Evolutionary conservation across 2,113 vertebrate genomes (phyloP), one percentile per base, ranked within the genome.

Genomic region (Lophura nycthemera): DNA sequence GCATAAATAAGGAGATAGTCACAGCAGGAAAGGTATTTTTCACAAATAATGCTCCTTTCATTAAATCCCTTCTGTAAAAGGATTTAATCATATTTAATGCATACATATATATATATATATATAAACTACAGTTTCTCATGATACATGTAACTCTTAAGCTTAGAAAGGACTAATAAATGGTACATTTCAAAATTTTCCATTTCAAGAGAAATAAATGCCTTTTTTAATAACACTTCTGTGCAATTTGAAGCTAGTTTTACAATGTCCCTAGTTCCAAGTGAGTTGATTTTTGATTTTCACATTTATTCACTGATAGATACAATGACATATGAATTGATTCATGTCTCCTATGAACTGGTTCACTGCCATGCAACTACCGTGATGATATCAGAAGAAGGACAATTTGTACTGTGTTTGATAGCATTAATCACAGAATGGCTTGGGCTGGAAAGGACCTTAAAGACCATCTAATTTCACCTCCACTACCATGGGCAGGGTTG

Each of bases 371-470:
- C 13, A 57, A 24, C 34, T 57, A 12, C 34, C 4, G 0, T 57
- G 38, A 38, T 0, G 0, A 32, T 15, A 2, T 11, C 27, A 66
- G 8, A 20, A 0, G 4, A 75, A 17, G 16, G 32, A 66, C 27
- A 87, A 18, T 45, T 17, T 3, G 10, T 24, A 7, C 25, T 56
- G 1, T 65, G 8, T 10, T 48, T 87, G 50, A 32, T 3, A 5
- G 42, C 8, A 29, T 54, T 29, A 54, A 54, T 54, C 52, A 54
- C 16, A 29, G 52, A 54, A 29, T 54, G 8, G 2, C 52, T 54
- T 54, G 52, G 14, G 27, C 9, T 54, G 27, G 20, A 54, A 54
- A 29, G 25, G 27, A 54, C 27, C 27, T 54, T 54, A 54, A 54
- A 29, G 27, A 29, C 15, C 52, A 54, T 54, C 27, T 54, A 54